These are phyloP conservation scores for Pelvicachromis taeniatus DNA, from an alignment of 2,113 vertebrate species.

Conservation along the genomic window DNA sequence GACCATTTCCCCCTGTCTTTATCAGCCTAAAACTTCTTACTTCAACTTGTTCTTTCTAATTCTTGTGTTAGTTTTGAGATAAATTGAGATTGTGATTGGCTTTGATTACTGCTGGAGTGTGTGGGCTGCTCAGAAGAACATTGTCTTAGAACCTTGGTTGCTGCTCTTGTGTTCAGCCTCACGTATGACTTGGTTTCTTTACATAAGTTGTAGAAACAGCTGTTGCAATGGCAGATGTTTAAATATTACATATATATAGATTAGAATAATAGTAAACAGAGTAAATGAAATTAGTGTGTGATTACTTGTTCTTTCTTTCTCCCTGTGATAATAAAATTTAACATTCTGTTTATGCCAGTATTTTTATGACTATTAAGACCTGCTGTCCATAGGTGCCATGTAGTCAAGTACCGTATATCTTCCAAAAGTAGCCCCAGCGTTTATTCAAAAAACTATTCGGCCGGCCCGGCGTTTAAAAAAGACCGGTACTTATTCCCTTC, in stretches of 20 bases:
- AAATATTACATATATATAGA: not conserved
- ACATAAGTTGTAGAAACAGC: not conserved
- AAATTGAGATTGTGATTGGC: not conserved
- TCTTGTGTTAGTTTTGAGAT: not conserved
- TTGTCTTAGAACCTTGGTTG: not conserved
- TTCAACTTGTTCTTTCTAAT: not conserved
- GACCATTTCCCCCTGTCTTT: not conserved
- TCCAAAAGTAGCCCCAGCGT: no score
- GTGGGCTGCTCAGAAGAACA: not conserved
- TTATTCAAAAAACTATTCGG: no score
- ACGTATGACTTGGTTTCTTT: not conserved
- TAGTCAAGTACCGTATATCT: no score
- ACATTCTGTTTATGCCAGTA: not conserved
- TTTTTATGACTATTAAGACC: not conserved
- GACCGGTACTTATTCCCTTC: no score
- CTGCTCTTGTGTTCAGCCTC: not conserved
- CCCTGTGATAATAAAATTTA: not conserved
- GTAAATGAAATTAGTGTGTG: not conserved
- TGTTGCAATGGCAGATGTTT: not conserved
- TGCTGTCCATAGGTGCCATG: not conserved
- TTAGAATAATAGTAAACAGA: no score
- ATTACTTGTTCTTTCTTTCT: not conserved
- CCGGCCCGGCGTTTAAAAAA: no score
- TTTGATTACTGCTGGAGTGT: not conserved
- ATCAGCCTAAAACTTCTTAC: not conserved